phyloP scores from a whole-genome alignment of 2,113 vertebrate genomes.

The Alaudala cheleensis region DNA sequence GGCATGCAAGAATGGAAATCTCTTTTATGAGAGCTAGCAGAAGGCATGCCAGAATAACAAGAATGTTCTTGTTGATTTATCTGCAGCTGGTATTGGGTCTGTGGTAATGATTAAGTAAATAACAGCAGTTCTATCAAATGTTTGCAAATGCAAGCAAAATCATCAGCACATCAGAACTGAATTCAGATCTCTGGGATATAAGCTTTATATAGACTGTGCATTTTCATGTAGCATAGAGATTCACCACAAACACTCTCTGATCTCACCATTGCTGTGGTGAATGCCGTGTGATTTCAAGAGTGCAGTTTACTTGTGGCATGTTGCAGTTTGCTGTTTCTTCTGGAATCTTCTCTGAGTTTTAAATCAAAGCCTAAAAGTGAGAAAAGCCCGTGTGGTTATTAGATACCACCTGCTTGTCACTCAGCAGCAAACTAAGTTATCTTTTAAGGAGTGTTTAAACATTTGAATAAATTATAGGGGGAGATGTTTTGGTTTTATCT shows the following conservation, averaged over 20 bases:
- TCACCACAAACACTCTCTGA: not conserved
- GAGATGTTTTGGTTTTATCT: not conserved
- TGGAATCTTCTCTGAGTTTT: not conserved
- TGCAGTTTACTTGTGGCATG: not conserved
- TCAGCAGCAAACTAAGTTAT: not conserved
- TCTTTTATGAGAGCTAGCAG: conserved; percentile 16
- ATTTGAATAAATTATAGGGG: not conserved
- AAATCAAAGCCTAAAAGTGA: not conserved
- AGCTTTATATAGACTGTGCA: not conserved
- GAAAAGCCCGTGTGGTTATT: not conserved
- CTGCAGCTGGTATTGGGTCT: not conserved
- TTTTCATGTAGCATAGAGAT: not conserved
- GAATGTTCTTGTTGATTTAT: conserved; percentile 28
- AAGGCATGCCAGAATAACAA: conserved; percentile 9
- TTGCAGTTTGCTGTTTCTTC: not conserved
- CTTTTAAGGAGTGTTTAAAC: not conserved
- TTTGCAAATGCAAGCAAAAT: not conserved
- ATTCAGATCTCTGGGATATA: not conserved
- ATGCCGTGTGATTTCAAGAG: not conserved
- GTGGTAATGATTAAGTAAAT: not conserved
- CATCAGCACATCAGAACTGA: not conserved
- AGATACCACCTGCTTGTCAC: not conserved
- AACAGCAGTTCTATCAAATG: not conserved
- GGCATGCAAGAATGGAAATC: not conserved
- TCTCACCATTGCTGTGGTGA: not conserved